Percentiles rank a stretch among this genome's conserved stretches.
These are phyloP conservation scores for Nesoenas mayeri DNA, from an alignment of 2,113 vertebrate species.

Conservation along the genomic window DNA sequence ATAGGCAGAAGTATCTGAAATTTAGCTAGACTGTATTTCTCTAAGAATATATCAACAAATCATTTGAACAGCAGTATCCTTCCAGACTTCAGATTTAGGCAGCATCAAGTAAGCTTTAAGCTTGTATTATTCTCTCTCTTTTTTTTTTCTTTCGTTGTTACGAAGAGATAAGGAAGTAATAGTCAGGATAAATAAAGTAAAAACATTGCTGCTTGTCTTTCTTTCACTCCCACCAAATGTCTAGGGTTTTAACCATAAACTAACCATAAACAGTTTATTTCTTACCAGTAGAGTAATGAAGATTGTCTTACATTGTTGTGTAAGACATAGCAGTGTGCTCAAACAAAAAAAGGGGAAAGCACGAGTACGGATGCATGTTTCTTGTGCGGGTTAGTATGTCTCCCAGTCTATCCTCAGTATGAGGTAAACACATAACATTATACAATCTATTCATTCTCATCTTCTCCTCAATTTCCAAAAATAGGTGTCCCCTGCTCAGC, in stretches of 20 bases:
- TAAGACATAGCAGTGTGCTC: not conserved
- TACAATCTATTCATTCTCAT: not conserved
- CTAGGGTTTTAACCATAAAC: not conserved
- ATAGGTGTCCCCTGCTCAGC: not conserved
- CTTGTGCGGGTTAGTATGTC: not conserved
- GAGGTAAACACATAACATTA: not conserved
- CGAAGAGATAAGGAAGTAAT: not conserved
- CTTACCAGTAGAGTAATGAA: not conserved
- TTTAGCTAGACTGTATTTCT: not conserved
- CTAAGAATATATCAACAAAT: not conserved
- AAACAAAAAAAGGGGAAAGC: not conserved
- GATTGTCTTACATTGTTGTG: not conserved
- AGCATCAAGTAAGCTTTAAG: not conserved
- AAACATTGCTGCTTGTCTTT: not conserved
- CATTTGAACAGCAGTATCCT: not conserved
- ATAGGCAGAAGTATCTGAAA: not conserved
- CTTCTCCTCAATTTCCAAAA: not conserved
- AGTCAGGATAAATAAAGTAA: not conserved
- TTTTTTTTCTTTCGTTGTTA: not conserved
- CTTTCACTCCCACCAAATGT: not conserved
- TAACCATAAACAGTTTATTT: not conserved
- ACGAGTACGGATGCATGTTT: not conserved
- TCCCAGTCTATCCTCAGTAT: not conserved
- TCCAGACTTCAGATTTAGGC: not conserved
- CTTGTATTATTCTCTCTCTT: not conserved